Evolutionary conservation across 1,140 invertebrate genomes (phyloP).

Genomic region (Brachionus asplanchnoidis): DNA sequence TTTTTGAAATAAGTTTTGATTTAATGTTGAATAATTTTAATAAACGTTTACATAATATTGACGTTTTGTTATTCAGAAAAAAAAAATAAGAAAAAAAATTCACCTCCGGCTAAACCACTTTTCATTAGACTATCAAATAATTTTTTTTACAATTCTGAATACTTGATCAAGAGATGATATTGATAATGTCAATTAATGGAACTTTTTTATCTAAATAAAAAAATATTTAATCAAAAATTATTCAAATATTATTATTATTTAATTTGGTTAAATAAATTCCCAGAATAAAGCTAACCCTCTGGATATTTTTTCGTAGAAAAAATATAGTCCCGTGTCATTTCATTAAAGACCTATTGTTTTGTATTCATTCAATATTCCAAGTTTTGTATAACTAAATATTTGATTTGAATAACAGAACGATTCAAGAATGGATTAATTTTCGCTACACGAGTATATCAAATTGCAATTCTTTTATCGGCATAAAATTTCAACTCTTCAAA

Average conservation of each 20-base stretch:
- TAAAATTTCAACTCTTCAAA: not conserved
- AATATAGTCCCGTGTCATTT: not conserved
- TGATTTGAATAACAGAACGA: not conserved
- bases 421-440: not conserved
- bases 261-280: not conserved
- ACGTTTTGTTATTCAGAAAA: not conserved
- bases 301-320: not conserved
- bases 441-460: not conserved
- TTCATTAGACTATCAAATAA: no score
- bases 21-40: not conserved
- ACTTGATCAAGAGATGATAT: not conserved
- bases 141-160: no score
- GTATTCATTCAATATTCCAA: not conserved
- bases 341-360: not conserved
- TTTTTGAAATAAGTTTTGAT: not conserved
- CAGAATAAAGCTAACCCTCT: not conserved
- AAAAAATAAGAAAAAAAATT: not conserved
- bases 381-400: not conserved
- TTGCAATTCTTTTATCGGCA: not conserved
- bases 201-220: not conserved
- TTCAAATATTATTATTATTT: no score
- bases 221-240: not conserved
- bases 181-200: not conserved
- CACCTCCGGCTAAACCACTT: not conserved
- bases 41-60: not conserved